phyloP scores from a whole-genome alignment of 64 coral and sea anemone genomes.

The Montipora efflorescens region DNA sequence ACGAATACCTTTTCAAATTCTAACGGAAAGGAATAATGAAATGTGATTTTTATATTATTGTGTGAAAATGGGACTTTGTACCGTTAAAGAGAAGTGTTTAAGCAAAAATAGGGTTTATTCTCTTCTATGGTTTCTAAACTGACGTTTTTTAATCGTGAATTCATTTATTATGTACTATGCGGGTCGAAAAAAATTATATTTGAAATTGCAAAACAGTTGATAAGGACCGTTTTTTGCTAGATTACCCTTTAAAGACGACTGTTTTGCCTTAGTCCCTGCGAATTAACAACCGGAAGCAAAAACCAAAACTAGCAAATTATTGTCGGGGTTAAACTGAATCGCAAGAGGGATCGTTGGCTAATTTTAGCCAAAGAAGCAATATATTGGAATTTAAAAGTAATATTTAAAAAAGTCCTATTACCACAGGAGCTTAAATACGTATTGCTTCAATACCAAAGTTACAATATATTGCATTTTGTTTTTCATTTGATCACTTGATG shows the following conservation, averaged over 20 bases:
- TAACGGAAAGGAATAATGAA: background rate
- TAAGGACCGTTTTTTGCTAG: no score
- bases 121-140: background rate
- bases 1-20: background rate
- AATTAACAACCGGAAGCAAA: background rate
- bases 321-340: no score
- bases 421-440: no score
- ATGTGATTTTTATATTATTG: background rate
- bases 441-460: no score
- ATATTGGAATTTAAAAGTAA: no score
- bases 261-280: background rate
- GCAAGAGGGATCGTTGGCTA: no score
- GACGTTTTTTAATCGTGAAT: background rate
- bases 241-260: no score
- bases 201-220: background rate
- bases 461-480: no score
- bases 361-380: no score
- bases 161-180: background rate
- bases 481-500: background rate
- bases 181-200: background rate
- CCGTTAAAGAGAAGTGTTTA: slow-evolving; percentile 47
- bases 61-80: background rate
- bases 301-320: background rate
- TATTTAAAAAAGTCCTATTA: no score
- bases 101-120: background rate